Percentiles rank a stretch among this genome's conserved stretches.
These are phyloP conservation scores for Diplodus sargus DNA, from an alignment of 2,797 vertebrate genomes.

Conservation along the genomic window DNA sequence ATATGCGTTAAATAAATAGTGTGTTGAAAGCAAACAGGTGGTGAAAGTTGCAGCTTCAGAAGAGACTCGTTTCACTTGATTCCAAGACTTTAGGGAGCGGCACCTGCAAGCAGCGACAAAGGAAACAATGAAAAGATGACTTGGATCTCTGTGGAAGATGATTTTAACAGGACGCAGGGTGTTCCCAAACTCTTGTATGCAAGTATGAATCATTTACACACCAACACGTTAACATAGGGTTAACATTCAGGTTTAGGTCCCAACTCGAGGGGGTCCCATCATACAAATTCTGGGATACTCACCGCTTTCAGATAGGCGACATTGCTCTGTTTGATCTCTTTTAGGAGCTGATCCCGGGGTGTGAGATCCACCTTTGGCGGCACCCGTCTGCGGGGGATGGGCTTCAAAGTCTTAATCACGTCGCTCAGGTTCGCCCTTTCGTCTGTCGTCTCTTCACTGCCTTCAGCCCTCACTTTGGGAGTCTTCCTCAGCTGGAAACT, in stretches of 20 bases:
- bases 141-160: background rate
- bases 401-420: slow-evolving; percentile 94
- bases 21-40: slow-evolving; percentile 21
- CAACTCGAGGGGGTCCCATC: background rate
- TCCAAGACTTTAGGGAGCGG: slow-evolving; percentile 94
- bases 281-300: slow-evolving; percentile 66
- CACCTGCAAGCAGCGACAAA: slow-evolving; percentile 83
- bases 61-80: slow-evolving; percentile 83
- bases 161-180: no score
- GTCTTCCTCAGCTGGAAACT: slow-evolving; percentile 82
- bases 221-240: no score
- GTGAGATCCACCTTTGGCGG: slow-evolving; percentile 91
- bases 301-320: slow-evolving; percentile 97
- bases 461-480: slow-evolving; percentile 57
- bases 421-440: slow-evolving; percentile 92
- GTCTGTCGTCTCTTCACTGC: slow-evolving; percentile 43
- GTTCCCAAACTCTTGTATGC: no score
- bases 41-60: slow-evolving; percentile 56
- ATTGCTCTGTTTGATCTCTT: slow-evolving; percentile 93
- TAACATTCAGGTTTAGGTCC: background rate
- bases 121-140: slow-evolving; percentile 12
- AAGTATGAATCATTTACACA: no score
- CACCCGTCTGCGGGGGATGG: slow-evolving; percentile 89
- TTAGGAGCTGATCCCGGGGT: slow-evolving; percentile 92
- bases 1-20: slow-evolving; percentile 36